Percentiles rank a stretch among this genome's conserved stretches.
Evolutionary conservation across 2,797 vertebrate species (phyloP).

Genomic region (Scleropages formosus): DNA sequence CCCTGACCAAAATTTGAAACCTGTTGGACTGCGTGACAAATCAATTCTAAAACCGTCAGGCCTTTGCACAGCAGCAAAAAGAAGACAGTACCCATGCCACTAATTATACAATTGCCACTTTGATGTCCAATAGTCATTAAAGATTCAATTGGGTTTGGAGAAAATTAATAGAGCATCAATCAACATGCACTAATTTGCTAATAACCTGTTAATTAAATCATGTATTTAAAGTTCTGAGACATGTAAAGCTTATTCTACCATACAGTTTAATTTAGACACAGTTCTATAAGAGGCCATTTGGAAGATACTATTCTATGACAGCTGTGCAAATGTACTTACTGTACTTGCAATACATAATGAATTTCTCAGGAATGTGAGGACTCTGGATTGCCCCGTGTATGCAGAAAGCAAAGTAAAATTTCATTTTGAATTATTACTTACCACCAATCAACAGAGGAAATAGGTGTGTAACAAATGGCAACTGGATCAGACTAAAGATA

Average conservation of each 20-base stretch:
- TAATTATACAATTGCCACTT: conserved; percentile 64
- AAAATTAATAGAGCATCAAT: conserved; percentile 76
- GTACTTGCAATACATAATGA: conserved; percentile 26
- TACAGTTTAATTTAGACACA: conserved; percentile 41
- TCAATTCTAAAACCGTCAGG: conserved; percentile 40
- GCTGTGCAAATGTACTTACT: conserved; percentile 17
- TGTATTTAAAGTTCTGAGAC: conserved; percentile 68
- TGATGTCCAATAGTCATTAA: conserved; percentile 62
- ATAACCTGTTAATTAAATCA: conserved; percentile 74
- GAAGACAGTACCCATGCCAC: conserved; percentile 39
- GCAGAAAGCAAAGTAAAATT: conserved; percentile 35
- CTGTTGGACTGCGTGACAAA: neutral
- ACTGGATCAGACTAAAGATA: conserved; percentile 54
- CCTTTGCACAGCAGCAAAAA: conserved; percentile 44
- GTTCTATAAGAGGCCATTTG: neutral
- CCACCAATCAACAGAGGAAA: conserved; percentile 42
- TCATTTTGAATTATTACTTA: conserved; percentile 45
- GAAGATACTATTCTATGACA: neutral
- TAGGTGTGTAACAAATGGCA: conserved; percentile 42
- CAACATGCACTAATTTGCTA: conserved; percentile 71
- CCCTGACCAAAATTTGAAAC: neutral
- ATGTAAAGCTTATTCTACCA: conserved; percentile 58
- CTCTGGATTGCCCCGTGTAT: neutral
- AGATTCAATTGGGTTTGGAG: conserved; percentile 59
- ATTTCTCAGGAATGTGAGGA: conserved; percentile 17